Evolutionary conservation across 2,888 invertebrate species (phyloP).

Genomic region (Calameuta pallipes): DNA sequence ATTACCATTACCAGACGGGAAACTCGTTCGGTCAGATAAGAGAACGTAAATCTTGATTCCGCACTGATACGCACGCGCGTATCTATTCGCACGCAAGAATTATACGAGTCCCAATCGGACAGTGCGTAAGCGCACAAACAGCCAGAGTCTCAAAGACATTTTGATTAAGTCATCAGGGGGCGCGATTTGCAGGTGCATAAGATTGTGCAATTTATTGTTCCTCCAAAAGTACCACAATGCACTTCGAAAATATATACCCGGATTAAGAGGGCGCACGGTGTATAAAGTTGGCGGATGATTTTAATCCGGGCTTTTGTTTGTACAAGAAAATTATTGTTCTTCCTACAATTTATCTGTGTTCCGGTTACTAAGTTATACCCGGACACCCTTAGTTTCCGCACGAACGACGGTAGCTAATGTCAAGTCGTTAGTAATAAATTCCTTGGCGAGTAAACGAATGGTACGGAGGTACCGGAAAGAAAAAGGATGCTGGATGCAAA

Average conservation of each 20-base stretch:
- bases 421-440: constrained; percentile 22
- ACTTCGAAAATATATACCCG: neutral
- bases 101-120: neutral
- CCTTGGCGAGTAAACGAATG: neutral
- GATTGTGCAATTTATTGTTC: neutral
- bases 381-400: neutral
- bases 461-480: neutral
- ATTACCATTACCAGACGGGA: constrained; percentile 11
- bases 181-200: neutral
- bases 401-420: constrained; percentile 10
- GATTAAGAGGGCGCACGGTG: neutral
- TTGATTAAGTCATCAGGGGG: neutral
- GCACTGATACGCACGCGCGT: constrained; percentile 13
- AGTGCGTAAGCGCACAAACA: neutral
- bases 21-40: constrained; percentile 12
- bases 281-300: neutral
- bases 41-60: constrained; percentile 22
- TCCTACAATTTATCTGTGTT: neutral
- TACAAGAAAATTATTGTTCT: neutral
- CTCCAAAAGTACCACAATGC: neutral
- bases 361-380: neutral
- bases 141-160: neutral
- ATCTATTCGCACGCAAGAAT: constrained; percentile 2
- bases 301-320: neutral
- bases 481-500: constrained; percentile 5